Percentiles rank a stretch among this genome's conserved stretches.
phyloP scores from a whole-genome alignment of 1,140 invertebrate genomes.

The Saccostrea glomerata region DNA sequence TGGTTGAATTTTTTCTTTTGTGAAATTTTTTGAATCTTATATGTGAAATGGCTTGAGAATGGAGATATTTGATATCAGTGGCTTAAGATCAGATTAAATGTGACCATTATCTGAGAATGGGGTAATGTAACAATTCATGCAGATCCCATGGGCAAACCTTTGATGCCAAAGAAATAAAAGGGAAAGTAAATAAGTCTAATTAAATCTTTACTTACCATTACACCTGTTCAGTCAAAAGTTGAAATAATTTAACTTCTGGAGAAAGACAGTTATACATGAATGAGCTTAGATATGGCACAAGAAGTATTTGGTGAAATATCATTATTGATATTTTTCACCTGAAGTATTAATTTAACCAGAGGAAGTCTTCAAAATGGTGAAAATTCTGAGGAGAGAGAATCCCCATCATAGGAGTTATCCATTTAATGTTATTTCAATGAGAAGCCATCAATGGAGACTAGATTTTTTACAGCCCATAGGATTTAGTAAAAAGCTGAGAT shows the following conservation, averaged over 20 bases:
- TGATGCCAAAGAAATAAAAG: slow-evolving; percentile 13
- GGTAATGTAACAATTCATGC: slow-evolving; percentile 26
- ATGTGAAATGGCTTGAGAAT: neutral
- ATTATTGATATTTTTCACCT: neutral
- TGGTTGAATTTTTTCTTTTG: no score
- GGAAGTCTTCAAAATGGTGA: neutral
- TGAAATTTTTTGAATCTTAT: no score
- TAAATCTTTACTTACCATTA: neutral
- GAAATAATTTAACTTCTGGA: neutral
- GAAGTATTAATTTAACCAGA: neutral
- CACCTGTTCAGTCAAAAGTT: neutral
- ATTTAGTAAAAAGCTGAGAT: neutral
- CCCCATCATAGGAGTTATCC: neutral
- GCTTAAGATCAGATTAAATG: neutral
- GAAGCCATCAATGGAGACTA: neutral
- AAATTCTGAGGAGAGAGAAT: neutral
- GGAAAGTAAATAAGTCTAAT: slow-evolving; percentile 11
- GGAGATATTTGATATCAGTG: slow-evolving; percentile 4
- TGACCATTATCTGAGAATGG: neutral
- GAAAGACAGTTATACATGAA: neutral
- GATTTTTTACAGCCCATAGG: neutral
- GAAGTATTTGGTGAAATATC: neutral
- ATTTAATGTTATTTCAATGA: neutral
- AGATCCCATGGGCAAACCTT: slow-evolving; percentile 11
- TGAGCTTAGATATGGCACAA: neutral